These are phyloP conservation scores for Euphonia xanthogaster DNA, from an alignment of 2,797 vertebrate species.

Conservation along the genomic window DNA sequence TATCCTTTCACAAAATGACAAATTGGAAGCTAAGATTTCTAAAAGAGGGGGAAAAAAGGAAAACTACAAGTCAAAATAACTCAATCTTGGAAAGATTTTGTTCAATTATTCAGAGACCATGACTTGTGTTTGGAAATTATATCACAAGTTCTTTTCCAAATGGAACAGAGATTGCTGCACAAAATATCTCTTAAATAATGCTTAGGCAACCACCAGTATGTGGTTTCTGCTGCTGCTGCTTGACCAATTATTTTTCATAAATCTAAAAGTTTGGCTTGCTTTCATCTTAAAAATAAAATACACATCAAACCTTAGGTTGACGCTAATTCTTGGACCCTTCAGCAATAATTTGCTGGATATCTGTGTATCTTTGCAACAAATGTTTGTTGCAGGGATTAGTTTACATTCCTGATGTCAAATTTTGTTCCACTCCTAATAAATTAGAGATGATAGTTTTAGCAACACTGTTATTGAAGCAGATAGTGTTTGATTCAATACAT, in stretches of 20 bases:
- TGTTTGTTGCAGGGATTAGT: background rate
- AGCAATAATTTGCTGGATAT: background rate
- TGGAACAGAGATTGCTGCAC: background rate
- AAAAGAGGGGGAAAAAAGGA: background rate
- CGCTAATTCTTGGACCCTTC: background rate
- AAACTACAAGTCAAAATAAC: background rate
- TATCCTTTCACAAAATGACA: background rate
- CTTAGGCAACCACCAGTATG: background rate
- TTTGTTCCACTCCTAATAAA: slow-evolving; percentile 18
- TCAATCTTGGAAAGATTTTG: background rate
- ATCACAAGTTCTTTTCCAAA: background rate
- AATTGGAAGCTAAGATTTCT: background rate
- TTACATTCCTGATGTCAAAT: background rate
- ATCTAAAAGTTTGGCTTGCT: background rate
- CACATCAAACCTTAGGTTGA: background rate
- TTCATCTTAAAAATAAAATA: background rate
- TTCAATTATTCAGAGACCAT: background rate
- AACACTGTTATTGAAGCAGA: slow-evolving; percentile 29
- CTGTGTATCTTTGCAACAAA: background rate
- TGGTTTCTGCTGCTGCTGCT: background rate
- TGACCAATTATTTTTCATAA: background rate
- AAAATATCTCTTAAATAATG: background rate
- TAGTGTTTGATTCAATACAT: slow-evolving; percentile 54
- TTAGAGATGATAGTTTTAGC: slow-evolving; percentile 24
- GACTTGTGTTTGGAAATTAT: background rate